Evolutionary conservation across 2,888 invertebrate species (phyloP).

Genomic region (Chydorus sphaericus): DNA sequence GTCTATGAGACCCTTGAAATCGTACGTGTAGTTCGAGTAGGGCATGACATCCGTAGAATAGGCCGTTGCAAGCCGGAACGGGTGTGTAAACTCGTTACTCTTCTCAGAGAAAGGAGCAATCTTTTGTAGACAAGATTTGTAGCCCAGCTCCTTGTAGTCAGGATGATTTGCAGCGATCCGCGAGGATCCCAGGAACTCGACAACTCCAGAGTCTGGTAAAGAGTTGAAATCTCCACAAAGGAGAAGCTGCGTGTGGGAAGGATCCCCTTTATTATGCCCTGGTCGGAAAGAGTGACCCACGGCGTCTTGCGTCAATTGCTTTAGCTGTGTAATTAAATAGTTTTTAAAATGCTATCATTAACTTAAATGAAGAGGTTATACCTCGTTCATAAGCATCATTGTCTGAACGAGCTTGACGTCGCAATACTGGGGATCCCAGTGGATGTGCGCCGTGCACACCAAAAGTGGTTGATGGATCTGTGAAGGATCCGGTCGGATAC

Average conservation of each 20-base stretch:
- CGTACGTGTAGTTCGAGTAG: constrained; percentile 96
- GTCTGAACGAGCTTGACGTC: constrained; percentile 98
- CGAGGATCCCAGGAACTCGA: constrained; percentile 85
- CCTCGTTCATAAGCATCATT: constrained; percentile 92
- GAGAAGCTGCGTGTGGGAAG: constrained; percentile 47
- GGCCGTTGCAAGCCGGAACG: constrained; percentile 86
- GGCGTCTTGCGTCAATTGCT: constrained; percentile 72
- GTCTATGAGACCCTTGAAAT: constrained; percentile 99
- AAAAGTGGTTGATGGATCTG: constrained; percentile 71
- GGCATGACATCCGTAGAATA: constrained; percentile 94
- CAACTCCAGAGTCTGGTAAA: constrained; percentile 91
- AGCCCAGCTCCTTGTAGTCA: constrained; percentile 92
- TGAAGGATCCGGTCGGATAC: constrained; percentile 55
- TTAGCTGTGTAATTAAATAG: constrained; percentile 34
- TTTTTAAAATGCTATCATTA: constrained; percentile 17
- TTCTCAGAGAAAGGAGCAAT: constrained; percentile 38
- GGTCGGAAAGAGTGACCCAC: constrained; percentile 54
- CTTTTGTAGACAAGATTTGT: constrained; percentile 78
- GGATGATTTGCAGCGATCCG: constrained; percentile 79
- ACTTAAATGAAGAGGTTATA: not conserved
- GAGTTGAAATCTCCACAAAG: constrained; percentile 98
- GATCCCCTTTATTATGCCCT: constrained; percentile 42
- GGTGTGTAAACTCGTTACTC: constrained; percentile 85
- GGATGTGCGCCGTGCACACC: constrained; percentile 96
- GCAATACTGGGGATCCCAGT: constrained; percentile 99